Evolutionary conservation across 1,140 invertebrate species (phyloP).

Genomic region (Trigoniulus corallinus): DNA sequence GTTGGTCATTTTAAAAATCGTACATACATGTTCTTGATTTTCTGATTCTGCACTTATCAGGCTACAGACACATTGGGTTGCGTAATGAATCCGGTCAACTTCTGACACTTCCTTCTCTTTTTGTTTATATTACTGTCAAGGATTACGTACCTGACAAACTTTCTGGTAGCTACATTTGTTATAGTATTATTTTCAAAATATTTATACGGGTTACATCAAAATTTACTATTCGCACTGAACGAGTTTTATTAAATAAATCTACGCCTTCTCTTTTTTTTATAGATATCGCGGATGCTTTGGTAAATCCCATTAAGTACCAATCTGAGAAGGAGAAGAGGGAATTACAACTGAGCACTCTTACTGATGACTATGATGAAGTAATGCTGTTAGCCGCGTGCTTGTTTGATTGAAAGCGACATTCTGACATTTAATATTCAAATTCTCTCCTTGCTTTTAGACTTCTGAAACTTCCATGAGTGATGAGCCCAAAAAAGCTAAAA

Average conservation of each 20-base stretch:
- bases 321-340: constrained; percentile 80
- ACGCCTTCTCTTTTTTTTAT: constrained; percentile 12
- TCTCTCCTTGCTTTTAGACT: neutral
- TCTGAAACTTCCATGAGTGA: neutral
- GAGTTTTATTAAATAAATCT: no score
- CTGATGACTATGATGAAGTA: constrained; percentile 48
- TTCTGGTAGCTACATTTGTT: constrained; percentile 32
- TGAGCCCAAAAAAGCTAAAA: neutral
- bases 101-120: constrained; percentile 68
- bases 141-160: constrained; percentile 92
- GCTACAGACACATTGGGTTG: constrained; percentile 41
- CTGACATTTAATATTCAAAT: neutral
- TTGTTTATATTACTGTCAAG: constrained; percentile 84
- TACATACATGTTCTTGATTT: neutral
- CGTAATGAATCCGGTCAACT: constrained; percentile 82
- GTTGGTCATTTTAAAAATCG: neutral
- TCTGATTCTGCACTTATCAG: constrained; percentile 19
- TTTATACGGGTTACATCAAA: neutral
- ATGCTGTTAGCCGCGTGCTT: constrained; percentile 5
- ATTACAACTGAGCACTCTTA: constrained; percentile 75
- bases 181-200: neutral
- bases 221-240: no score
- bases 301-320: constrained; percentile 94
- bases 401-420: neutral
- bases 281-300: constrained; percentile 88